Conservation (phyloP, 2,888 invertebrate species). For the Drosophila siamana region DNA sequence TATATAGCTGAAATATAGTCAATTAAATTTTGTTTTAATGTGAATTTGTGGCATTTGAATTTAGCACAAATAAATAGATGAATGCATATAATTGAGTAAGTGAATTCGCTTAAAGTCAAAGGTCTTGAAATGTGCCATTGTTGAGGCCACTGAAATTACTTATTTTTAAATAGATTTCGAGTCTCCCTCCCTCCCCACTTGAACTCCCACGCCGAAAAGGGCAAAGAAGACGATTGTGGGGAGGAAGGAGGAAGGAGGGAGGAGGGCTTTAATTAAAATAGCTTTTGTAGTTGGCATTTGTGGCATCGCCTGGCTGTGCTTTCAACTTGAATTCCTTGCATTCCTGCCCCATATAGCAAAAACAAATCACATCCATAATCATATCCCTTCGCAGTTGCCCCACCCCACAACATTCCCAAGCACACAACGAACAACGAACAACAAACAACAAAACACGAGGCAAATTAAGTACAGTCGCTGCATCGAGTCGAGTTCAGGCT, state of each 20-base stretch:
- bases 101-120: too few species aligned
- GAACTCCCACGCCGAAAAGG: neutral
- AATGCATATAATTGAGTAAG: too few species aligned
- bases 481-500: slow-evolving; percentile 2
- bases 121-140: too few species aligned
- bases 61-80: too few species aligned
- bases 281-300: slow-evolving; percentile 10
- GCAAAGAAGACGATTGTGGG: neutral
- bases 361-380: slow-evolving; percentile 49
- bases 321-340: slow-evolving; percentile 18
- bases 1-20: too few species aligned
- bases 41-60: too few species aligned
- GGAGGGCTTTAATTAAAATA: slow-evolving; percentile 46
- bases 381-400: slow-evolving; percentile 16
- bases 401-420: slow-evolving; percentile 38
- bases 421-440: too few species aligned
- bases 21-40: too few species aligned
- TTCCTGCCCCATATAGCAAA: slow-evolving; percentile 18
- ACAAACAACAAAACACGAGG: slow-evolving; percentile 7
- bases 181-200: too few species aligned
- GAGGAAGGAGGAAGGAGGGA: too few species aligned
- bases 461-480: slow-evolving; percentile 54
- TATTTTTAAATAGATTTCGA: too few species aligned
- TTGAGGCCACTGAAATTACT: too few species aligned
- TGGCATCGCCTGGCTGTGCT: slow-evolving; percentile 21